Conservation (phyloP, 1,140 invertebrate species). For the Capitella teleta region DNA sequence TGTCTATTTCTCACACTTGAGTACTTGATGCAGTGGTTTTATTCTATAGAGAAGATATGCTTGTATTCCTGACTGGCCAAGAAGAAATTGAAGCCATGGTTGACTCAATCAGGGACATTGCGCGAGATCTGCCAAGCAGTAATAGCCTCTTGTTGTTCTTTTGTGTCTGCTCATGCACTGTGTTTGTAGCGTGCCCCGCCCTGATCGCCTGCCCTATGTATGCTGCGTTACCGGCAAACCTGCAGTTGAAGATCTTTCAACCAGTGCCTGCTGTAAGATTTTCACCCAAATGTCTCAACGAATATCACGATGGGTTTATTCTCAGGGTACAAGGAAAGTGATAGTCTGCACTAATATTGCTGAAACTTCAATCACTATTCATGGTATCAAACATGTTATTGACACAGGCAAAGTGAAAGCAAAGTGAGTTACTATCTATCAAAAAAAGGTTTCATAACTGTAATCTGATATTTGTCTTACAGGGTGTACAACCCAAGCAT, state of each 20-base stretch:
- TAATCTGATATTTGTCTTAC: conserved; percentile 4
- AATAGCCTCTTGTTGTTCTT: background rate
- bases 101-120: conserved; percentile 60
- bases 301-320: too few relatives aligned
- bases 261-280: conserved; percentile 55
- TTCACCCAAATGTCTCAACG: too few relatives aligned
- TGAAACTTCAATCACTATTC: conserved; percentile 72
- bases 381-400: conserved; percentile 82
- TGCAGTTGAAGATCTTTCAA: conserved; percentile 73
- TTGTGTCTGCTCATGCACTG: background rate
- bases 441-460: background rate
- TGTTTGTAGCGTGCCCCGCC: conserved; percentile 35
- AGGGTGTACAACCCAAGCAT: conserved; percentile 64
- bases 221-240: conserved; percentile 72
- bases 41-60: conserved; percentile 56
- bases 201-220: conserved; percentile 78
- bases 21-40: too few relatives aligned
- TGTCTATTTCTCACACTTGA: too few relatives aligned
- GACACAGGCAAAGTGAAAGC: conserved; percentile 90
- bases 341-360: conserved; percentile 96
- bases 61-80: conserved; percentile 96
- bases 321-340: conserved; percentile 60
- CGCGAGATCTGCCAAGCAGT: conserved; percentile 43
- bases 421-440: conserved; percentile 44
- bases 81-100: conserved; percentile 92